Base-by-base conservation (phyloP, 2,797 vertebrate species). In the Cetoscarus ocellatus region DNA sequence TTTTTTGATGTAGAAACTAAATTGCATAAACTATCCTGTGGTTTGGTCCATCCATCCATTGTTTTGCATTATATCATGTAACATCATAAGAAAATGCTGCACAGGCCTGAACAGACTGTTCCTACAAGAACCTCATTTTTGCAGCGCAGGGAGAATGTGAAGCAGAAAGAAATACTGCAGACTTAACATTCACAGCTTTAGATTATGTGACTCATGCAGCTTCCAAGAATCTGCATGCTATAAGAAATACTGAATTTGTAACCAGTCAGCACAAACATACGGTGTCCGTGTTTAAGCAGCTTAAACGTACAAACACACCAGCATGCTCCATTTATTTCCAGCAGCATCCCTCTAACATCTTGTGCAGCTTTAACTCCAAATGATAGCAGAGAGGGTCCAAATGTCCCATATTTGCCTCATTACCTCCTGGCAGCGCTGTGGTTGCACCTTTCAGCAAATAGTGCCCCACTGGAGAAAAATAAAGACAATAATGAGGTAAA, bases 401-500 rank as follows among this genome's bases (percentile, higher is more conserved):
- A 70, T 56, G 62, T 67, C n/a, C 51, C 51, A 68, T 69, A 53
- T 73, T 62, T 74, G 40, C 60, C 69, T 83, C 72, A 77, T 84
- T 86, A 76, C 52, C 47, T 67, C 61, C 44, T 54, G 19, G 61
- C 58, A 51, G 44, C 2, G 3, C 48, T 42, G 43, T 70, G 55
- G 53, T 65, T 67, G 58, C 51, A 69, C 17, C 67, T 62, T 43
- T 68, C 60, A 77, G 72, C 67, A 75, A 73, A 48, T 53, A 64
- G 55, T 68, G 42, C 14, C 63, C 52, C 55, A 59, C 77, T 39
- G 56, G 67, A 67, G 82, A 54, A 62, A 78, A 81, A 79, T 85
- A 73, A 78, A 71, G 35, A 35, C 50, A 67, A 58, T 85, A 81
- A 87, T 50, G 63, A 81, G 73, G 77, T 82, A 73, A 80, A 80